phyloP scores from a whole-genome alignment of 2,113 vertebrate species.

The Pelodiscus sinensis region DNA sequence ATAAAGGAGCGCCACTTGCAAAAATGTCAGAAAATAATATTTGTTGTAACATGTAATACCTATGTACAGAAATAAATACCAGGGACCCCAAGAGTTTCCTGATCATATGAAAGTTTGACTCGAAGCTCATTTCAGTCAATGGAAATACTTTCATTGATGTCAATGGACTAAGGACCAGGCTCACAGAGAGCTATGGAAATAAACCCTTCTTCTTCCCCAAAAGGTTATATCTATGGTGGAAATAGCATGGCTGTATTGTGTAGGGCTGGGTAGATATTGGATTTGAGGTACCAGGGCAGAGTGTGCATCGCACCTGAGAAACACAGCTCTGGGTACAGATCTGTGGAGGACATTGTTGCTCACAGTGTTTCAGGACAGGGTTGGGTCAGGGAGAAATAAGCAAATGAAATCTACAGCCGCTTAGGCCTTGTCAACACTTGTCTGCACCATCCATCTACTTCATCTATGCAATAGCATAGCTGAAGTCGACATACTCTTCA shows the following conservation, averaged over 20 bases:
- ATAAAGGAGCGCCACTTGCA: background rate
- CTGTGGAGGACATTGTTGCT: background rate
- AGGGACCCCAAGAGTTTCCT: background rate
- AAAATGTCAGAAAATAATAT: background rate
- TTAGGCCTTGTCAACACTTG: too few species aligned
- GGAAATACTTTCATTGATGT: background rate
- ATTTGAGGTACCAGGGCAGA: background rate
- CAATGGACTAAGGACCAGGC: background rate
- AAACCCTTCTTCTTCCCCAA: background rate
- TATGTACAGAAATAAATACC: background rate
- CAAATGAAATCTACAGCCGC: background rate
- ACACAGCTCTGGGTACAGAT: background rate
- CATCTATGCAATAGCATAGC: too few species aligned
- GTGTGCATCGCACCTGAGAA: background rate
- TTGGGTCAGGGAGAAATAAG: background rate
- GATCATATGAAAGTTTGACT: background rate
- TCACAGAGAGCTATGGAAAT: background rate
- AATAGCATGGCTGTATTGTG: background rate
- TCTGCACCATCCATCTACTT: too few species aligned
- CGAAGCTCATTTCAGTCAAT: fast-evolving
- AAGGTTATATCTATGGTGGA: background rate
- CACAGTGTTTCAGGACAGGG: background rate
- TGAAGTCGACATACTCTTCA: too few species aligned
- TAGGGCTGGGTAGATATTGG: background rate
- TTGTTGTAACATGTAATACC: background rate